These are phyloP conservation scores for Leiothrix lutea DNA, from an alignment of 2,113 vertebrate genomes.

Conservation along the genomic window DNA sequence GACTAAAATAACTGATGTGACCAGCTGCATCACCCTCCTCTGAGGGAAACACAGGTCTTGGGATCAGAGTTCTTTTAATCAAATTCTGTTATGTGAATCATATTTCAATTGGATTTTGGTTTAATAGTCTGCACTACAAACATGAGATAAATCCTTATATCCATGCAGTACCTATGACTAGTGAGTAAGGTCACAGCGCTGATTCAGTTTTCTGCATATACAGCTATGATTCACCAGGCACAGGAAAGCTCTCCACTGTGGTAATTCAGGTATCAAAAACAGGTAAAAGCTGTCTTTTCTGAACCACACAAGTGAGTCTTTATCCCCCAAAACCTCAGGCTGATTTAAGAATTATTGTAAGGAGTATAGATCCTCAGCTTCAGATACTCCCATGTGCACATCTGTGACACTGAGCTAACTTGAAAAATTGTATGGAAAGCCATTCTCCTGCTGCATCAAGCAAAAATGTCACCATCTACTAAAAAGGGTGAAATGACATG, in stretches of 20 bases:
- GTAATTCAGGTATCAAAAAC: neutral
- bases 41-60: neutral
- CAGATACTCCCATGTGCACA: neutral
- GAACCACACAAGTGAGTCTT: neutral
- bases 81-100: neutral
- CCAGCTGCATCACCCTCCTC: neutral
- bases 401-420: neutral
- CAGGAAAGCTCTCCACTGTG: neutral
- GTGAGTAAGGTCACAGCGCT: neutral
- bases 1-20: neutral
- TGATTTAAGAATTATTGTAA: neutral
- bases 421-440: neutral
- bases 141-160: neutral
- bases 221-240: neutral
- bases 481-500: neutral
- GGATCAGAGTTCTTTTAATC: neutral
- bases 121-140: neutral
- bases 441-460: neutral
- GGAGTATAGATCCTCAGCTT: neutral
- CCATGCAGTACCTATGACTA: neutral
- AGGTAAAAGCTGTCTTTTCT: neutral
- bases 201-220: neutral
- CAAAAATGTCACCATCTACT: neutral
- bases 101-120: neutral
- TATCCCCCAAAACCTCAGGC: neutral